Evolutionary conservation across 2,113 vertebrate species (phyloP), one percentile per base, ranked within the genome.

Genomic region (Amblyopsis rosae): DNA sequence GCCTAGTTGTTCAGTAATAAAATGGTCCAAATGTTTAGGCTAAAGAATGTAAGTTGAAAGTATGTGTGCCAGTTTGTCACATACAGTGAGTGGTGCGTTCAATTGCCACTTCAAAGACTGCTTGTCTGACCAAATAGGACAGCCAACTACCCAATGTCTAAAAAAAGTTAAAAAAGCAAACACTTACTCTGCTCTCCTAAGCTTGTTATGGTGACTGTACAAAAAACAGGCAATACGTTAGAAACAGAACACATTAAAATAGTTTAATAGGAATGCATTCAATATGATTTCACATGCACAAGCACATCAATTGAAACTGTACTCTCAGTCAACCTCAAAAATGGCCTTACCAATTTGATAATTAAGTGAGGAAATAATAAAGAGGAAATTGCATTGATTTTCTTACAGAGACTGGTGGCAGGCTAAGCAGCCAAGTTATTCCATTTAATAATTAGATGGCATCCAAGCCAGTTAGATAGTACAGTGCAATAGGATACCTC

Each of bases 141-240:
- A 55, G 7, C 6, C 71, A 76, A 62, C 59, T 15, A 10, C 57
- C 74, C 12, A 59, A 17, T 16, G 67, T 15, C 58, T 51, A 32
- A 45, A 62, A 65, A 32, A 41, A 41, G 4, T 65, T 64, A 1
- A 50, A 10, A 19, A 16, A 13, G 9, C 4, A 51, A 45, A 69
- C 47, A 88, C 92, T 92, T 91, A 95, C 94, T 90, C 86, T 93
- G 82, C 88, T 95, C 93, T 82, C 91, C 93, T 84, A 89, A 87
- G 78, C 83, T 93, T 70, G 62, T 72, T 83, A 95, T 92, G 71
- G 93, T 95, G 86, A 90, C 94, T 95, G 88, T 4, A 76, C 77
- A 83, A 79, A 81, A 85, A 41, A 77, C 17, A 4, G 73, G 5
- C 46, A 6, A 26, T 26, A 12, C 10, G 46, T 84, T 70, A 79